Conservation (phyloP, 2,888 invertebrate species). For the Drosophila phalerata region DNA sequence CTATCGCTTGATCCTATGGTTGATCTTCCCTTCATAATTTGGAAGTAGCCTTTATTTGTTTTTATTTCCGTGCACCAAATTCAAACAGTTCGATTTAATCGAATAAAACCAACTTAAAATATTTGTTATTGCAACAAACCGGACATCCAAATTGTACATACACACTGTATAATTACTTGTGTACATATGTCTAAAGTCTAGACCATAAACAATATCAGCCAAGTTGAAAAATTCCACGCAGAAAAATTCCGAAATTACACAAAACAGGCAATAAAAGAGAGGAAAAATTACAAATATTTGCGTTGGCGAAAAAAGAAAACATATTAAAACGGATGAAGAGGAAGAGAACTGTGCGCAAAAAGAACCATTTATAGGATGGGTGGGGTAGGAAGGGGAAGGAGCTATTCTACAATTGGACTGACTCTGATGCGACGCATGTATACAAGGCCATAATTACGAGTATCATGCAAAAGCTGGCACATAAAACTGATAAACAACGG, state of each 20-base stretch:
- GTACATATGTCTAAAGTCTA: constrained; percentile 14
- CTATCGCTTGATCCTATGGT: not conserved
- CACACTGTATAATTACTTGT: not conserved
- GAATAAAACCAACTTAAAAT: not conserved
- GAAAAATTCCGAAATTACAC: constrained; percentile 60
- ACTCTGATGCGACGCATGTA: constrained; percentile 48
- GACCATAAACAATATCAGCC: constrained; percentile 43
- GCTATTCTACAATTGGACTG: constrained; percentile 48
- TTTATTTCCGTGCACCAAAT: not conserved
- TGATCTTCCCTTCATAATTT: not conserved
- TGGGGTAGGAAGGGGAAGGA: not conserved
- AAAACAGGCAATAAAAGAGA: constrained; percentile 56
- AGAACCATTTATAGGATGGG: not conserved
- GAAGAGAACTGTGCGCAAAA: constrained; percentile 12
- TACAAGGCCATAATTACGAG: constrained; percentile 55
- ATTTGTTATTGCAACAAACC: constrained; percentile 40
- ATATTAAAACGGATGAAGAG: constrained; percentile 15
- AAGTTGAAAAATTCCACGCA: constrained; percentile 50
- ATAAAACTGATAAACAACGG: constrained; percentile 55
- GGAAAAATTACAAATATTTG: constrained; percentile 69
- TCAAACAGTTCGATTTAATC: not conserved
- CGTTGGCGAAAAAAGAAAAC: constrained; percentile 44
- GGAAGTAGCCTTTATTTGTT: not conserved
- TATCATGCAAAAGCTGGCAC: constrained; percentile 49
- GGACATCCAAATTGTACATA: constrained; percentile 32